Percentiles rank a stretch among this genome's conserved stretches.
Evolutionary conservation across 2,888 invertebrate species (phyloP).

Genomic region (Lasioglossum oenotherae): DNA sequence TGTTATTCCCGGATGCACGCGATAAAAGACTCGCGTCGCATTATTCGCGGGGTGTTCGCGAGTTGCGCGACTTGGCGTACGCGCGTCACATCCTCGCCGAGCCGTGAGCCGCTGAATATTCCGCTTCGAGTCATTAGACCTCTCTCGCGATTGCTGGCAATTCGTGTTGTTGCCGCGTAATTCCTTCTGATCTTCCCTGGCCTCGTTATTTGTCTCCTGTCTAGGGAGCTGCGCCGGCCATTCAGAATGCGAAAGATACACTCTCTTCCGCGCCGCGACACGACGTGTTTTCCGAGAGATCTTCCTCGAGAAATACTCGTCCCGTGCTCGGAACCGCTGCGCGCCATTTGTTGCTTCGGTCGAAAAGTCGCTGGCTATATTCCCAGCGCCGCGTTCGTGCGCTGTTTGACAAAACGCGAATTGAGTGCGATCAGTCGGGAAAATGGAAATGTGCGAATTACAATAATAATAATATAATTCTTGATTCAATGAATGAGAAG

Average conservation of each 20-base stretch:
- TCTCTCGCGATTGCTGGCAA: constrained; percentile 12
- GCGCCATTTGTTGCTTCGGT: neutral
- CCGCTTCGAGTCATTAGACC: constrained; percentile 4
- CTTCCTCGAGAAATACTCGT: neutral
- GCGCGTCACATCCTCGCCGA: neutral
- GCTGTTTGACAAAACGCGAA: neutral
- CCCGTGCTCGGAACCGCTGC: neutral
- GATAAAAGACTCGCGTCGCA: constrained; percentile 33
- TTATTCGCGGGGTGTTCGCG: constrained; percentile 26
- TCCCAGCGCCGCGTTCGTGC: neutral
- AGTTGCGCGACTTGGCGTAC: constrained; percentile 12
- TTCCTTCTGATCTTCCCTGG: constrained; percentile 46
- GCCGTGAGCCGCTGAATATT: neutral
- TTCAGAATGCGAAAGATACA: constrained; percentile 11
- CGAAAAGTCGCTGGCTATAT: neutral
- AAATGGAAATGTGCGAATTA: neutral
- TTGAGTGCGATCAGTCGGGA: neutral
- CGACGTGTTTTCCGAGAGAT: neutral
- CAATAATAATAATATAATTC: no score
- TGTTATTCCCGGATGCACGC: constrained; percentile 39
- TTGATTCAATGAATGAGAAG: no score
- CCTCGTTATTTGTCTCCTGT: constrained; percentile 55
- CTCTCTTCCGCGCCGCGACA: neutral
- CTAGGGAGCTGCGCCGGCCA: constrained; percentile 5
- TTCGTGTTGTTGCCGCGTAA: constrained; percentile 27